These are phyloP conservation scores for Lepidocyrtoides sp. DNA, from an alignment of 2,888 invertebrate species.

Conservation along the genomic window DNA sequence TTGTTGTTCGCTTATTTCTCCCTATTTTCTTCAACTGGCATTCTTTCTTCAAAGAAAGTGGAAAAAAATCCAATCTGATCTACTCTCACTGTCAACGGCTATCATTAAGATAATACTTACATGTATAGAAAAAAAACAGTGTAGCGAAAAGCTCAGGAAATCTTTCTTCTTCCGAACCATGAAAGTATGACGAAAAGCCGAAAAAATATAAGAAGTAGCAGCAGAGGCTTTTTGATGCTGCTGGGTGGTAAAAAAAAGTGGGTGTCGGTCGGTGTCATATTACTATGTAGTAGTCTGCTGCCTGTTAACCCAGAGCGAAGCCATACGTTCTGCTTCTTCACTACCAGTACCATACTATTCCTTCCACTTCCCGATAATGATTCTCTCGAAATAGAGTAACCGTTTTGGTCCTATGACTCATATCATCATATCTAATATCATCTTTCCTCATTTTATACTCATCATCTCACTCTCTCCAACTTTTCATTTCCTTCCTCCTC, in stretches of 20 bases:
- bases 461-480: background rate
- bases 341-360: background rate
- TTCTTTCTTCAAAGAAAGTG: background rate
- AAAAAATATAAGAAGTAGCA: background rate
- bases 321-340: background rate
- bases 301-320: no score
- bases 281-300: background rate
- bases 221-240: no score
- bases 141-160: background rate
- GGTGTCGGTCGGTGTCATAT: constrained; percentile 22
- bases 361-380: background rate
- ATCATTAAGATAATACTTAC: background rate
- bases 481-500: constrained; percentile 29
- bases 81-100: background rate
- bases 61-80: constrained; percentile 14
- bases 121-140: background rate
- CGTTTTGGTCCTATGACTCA: no score
- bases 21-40: background rate
- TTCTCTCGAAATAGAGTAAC: constrained; percentile 4
- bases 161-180: background rate
- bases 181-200: background rate
- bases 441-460: background rate
- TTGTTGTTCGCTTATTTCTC: background rate
- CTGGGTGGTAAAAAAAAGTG: background rate
- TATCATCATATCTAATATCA: constrained; percentile 30